Evolutionary conservation across 2,113 vertebrate species (phyloP).

Genomic region (Nycticebus coucang): DNA sequence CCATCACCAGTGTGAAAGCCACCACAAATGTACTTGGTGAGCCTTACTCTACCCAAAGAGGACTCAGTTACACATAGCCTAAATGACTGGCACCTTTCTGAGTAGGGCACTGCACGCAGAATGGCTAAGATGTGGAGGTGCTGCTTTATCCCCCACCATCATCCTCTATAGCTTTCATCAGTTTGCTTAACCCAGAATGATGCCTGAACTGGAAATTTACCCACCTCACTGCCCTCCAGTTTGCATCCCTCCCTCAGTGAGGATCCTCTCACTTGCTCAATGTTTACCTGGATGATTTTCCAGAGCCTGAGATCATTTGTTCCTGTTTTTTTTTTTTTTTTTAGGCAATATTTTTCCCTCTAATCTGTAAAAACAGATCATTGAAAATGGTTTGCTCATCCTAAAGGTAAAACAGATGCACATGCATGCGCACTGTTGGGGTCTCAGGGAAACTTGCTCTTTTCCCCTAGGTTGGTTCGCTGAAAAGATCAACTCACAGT

Average conservation of each 20-base stretch:
- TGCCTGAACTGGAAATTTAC: too few relatives aligned
- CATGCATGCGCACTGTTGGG: too few relatives aligned
- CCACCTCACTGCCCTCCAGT: not conserved
- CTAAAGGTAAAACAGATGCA: not conserved
- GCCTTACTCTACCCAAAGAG: not conserved
- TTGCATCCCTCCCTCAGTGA: not conserved
- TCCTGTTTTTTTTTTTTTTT: not conserved
- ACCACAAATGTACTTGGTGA: not conserved
- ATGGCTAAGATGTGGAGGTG: too few relatives aligned
- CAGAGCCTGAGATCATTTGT: not conserved
- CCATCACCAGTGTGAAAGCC: not conserved
- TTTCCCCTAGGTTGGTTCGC: too few relatives aligned
- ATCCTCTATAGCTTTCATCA: too few relatives aligned
- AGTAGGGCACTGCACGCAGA: not conserved
- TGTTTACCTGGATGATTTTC: not conserved
- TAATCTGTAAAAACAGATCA: not conserved
- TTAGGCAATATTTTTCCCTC: not conserved
- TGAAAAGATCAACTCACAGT: too few relatives aligned
- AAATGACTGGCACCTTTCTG: not conserved
- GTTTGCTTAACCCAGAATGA: too few relatives aligned
- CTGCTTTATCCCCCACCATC: not conserved
- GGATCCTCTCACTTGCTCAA: accelerated
- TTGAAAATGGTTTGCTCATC: not conserved
- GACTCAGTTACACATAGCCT: not conserved
- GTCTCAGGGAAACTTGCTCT: too few relatives aligned